These are phyloP conservation scores for Melopsittacus undulatus DNA, from an alignment of 2,797 vertebrate genomes.

Conservation along the genomic window DNA sequence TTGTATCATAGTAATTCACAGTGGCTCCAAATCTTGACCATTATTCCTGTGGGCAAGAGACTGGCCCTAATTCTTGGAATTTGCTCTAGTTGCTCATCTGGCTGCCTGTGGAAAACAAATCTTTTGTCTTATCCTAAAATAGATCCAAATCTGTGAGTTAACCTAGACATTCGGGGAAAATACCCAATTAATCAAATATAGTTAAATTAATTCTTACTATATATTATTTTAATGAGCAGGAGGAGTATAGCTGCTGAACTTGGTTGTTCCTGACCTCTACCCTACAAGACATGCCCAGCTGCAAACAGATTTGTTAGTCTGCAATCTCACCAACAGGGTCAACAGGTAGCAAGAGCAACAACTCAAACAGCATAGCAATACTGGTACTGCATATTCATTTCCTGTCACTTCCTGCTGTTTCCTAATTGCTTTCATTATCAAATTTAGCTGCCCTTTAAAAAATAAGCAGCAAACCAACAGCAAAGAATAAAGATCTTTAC, in stretches of 20 bases:
- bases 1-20: background rate
- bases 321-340: background rate
- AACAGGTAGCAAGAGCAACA: background rate
- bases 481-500: background rate
- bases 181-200: accelerated
- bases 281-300: background rate
- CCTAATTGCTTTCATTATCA: background rate
- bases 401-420: conserved; percentile 9
- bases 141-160: background rate
- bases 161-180: background rate
- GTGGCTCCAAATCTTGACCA: background rate
- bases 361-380: background rate
- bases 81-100: background rate
- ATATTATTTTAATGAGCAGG: background rate
- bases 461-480: no score
- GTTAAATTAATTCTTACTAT: accelerated
- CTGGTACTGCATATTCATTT: background rate
- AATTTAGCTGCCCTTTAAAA: background rate
- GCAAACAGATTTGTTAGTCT: background rate
- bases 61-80: background rate
- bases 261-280: background rate
- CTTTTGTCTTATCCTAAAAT: background rate
- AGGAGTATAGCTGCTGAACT: background rate
- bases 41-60: background rate
- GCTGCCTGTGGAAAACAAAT: background rate